Conservation (phyloP, 1,140 invertebrate genomes). For the Sycophila sp. region DNA sequence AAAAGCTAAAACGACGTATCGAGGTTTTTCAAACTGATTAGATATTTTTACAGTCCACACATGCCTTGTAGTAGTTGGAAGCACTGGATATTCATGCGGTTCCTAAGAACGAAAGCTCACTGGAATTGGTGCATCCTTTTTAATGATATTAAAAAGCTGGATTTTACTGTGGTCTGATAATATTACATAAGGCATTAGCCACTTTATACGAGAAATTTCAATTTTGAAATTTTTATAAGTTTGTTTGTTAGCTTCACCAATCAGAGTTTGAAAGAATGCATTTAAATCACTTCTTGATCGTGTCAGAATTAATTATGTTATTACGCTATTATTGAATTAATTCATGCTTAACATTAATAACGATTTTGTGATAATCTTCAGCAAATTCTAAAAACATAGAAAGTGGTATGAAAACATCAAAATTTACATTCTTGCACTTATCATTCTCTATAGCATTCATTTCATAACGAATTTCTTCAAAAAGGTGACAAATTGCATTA, state of each 20-base stretch:
- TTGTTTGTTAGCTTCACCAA: not conserved
- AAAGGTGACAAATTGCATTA: conserved; percentile 57
- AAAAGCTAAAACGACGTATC: conserved; percentile 44
- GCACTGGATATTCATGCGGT: conserved; percentile 50
- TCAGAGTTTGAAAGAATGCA: conserved; percentile 15
- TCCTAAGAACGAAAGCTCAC: no score
- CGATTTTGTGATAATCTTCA: conserved; percentile 63
- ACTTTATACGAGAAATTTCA: conserved; percentile 34
- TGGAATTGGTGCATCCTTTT: conserved; percentile 45
- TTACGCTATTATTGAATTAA: no score
- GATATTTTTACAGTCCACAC: conserved; percentile 40
- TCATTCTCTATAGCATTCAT: conserved; percentile 55
- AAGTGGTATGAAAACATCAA: conserved; percentile 56
- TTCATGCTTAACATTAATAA: conserved; percentile 63
- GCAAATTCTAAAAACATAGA: conserved; percentile 59
- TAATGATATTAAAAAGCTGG: conserved; percentile 42
- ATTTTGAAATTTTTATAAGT: conserved; percentile 32
- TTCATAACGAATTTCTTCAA: conserved; percentile 63
- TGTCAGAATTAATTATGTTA: no score
- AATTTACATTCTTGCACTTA: conserved; percentile 40
- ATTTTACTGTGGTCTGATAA: conserved; percentile 45
- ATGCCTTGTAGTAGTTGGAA: conserved; percentile 47
- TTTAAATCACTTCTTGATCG: conserved; percentile 51
- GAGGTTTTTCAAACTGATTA: conserved; percentile 38
- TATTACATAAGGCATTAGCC: conserved; percentile 42